A percentile compares a stretch with the other conserved stretches of the same genome.
These are phyloP conservation scores for Lagodon rhomboides DNA, from an alignment of 2,797 vertebrate genomes.

Conservation along the genomic window DNA sequence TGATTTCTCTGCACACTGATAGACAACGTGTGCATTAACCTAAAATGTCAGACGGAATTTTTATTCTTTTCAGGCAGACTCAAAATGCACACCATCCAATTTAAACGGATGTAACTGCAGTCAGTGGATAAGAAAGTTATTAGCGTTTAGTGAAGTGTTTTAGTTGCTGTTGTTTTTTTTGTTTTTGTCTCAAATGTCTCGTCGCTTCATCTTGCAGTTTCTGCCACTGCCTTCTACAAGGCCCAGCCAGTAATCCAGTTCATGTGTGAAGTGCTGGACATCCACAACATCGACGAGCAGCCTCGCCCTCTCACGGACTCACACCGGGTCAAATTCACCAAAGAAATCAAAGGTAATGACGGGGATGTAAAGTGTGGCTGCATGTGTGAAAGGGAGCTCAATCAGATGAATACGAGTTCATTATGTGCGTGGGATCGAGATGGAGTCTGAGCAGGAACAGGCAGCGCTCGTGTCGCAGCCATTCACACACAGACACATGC, in stretches of 20 bases:
- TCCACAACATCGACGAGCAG: constrained; percentile 99
- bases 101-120: background rate
- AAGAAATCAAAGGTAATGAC: constrained; percentile 97
- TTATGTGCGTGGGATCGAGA: background rate
- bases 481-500: constrained; percentile 3
- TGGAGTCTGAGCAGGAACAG: background rate
- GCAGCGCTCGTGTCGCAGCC: constrained; percentile 1
- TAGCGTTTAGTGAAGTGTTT: background rate
- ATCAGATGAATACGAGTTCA: constrained; percentile 8
- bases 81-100: background rate
- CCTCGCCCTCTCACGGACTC: constrained; percentile 98
- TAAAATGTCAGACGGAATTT: background rate
- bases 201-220: constrained; percentile 86
- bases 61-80: background rate
- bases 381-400: background rate
- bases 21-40: background rate
- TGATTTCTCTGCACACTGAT: background rate
- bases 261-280: constrained; percentile 99
- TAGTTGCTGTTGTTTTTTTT: background rate
- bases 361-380: background rate
- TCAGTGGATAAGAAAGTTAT: background rate
- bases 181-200: constrained; percentile 6
- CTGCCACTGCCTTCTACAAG: constrained; percentile 99
- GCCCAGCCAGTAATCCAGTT: constrained; percentile 99
- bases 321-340: constrained; percentile 99